These are phyloP conservation scores for Sphenopsis melanotis DNA, from an alignment of 2,797 vertebrate species.

Conservation along the genomic window DNA sequence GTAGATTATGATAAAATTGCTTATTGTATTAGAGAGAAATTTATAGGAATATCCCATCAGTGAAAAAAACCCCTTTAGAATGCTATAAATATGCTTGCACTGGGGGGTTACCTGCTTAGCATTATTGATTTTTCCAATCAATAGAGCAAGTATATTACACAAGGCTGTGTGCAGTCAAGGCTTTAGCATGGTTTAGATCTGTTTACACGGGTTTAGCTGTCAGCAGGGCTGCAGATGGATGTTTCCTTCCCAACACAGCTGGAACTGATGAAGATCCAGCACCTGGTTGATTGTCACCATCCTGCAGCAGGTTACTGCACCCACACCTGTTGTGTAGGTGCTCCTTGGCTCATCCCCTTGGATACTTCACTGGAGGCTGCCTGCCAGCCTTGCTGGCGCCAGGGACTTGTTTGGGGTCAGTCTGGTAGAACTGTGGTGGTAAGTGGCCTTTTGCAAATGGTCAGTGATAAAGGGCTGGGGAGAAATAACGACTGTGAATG, in stretches of 20 bases:
- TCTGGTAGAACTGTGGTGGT: background rate
- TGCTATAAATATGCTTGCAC: background rate
- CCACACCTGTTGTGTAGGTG: background rate
- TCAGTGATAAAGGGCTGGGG: background rate
- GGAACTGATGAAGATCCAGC: background rate
- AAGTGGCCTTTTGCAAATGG: background rate
- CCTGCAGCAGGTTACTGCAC: background rate
- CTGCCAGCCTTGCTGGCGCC: background rate
- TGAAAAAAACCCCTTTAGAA: background rate
- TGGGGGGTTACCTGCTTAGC: background rate
- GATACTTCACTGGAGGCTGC: background rate
- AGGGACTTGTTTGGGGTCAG: background rate
- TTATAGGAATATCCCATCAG: background rate
- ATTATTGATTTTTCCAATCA: background rate
- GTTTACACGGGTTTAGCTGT: background rate
- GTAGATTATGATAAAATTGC: background rate
- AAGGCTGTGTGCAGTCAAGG: background rate
- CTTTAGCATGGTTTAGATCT: background rate
- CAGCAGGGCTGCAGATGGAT: background rate
- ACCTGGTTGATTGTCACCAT: rapidly evolving
- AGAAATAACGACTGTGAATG: background rate
- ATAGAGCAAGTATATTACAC: background rate
- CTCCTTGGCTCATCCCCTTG: background rate
- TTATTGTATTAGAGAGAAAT: background rate
- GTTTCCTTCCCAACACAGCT: background rate